Base-by-base conservation (phyloP, 1,140 invertebrate genomes). In the Euura saliciscinereae region DNA sequence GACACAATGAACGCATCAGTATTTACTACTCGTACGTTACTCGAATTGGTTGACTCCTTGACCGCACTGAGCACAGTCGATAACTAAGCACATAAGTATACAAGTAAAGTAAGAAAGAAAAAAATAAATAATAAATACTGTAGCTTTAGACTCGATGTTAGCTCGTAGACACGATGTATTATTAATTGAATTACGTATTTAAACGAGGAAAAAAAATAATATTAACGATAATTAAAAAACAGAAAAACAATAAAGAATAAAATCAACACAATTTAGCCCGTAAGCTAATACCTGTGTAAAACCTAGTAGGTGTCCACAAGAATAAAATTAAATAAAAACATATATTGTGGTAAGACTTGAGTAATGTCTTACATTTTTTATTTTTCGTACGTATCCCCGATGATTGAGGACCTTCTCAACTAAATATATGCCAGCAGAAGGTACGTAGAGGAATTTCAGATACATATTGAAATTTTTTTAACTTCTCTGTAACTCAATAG, bases 271-370 rank as follows among this genome's bases (percentile, higher is more conserved):
- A 80, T 79, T 83, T 87, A 87, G 84, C 78, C 78, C 76, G 78
- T 87, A 86, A 86, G 85, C 80, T 84, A 86, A 86, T 87, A 86
- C 84, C 83, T 86, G 85, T 87, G 85, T 87, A 87, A 86, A 86
- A 86, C 85, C 84, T 85, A 86, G 85, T 87, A 87, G 85, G 82
- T 87, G 85, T 86, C 85, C 85, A 87, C 85, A 87, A 87, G 83
- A 86, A 84, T 84, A 84, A 86, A 87, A 51, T 51, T 59, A 59
- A 59, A 85, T 87, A 87, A 87, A 87, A 85, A 84, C 84, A 85
- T 87, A 87, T 86, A 87, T 86, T 86, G 83, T 87, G 85, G 85
- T 86, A 87, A 59, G 13, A n/a, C 10, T n/a, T 59, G 51, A 3
- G 51, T 59, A 6, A 59, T 59, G 51, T 59, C 51, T 59, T 28